Evolutionary conservation across 2,888 invertebrate species (phyloP).

Genomic region (Eupsilia transversa): DNA sequence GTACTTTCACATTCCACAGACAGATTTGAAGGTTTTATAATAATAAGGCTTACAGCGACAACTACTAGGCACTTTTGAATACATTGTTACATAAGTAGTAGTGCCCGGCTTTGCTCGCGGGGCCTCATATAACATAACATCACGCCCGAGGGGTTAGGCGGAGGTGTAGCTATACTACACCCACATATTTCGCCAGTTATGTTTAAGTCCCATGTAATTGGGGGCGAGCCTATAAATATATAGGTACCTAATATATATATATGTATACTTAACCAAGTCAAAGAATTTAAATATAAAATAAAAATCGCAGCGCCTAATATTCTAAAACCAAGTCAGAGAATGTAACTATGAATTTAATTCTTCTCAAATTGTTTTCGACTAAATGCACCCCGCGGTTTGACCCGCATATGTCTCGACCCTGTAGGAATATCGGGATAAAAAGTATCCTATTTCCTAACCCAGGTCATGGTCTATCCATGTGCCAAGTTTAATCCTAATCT

Average conservation of each 20-base stretch:
- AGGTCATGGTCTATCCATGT: no score
- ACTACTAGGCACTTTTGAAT: constrained; percentile 1
- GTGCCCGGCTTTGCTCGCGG: not conserved
- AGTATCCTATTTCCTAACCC: no score
- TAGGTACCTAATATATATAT: not conserved
- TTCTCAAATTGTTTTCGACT: no score
- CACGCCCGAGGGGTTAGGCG: no score
- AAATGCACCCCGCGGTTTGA: no score
- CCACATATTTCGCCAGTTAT: not conserved
- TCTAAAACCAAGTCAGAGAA: not conserved
- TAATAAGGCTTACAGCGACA: not conserved
- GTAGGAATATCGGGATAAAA: no score
- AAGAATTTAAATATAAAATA: not conserved
- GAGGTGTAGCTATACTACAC: no score
- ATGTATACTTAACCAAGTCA: not conserved
- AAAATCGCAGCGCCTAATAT: not conserved
- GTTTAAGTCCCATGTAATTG: not conserved
- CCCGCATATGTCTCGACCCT: no score
- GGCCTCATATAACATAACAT: not conserved
- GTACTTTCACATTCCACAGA: constrained; percentile 61
- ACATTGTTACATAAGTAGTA: constrained; percentile 11
- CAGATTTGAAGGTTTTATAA: constrained; percentile 48
- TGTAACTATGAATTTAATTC: not conserved
- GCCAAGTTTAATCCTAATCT: no score
- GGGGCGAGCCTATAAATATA: not conserved